Conservation (phyloP, 1,140 invertebrate species). For the Scaptodrosophila lebanonensis region DNA sequence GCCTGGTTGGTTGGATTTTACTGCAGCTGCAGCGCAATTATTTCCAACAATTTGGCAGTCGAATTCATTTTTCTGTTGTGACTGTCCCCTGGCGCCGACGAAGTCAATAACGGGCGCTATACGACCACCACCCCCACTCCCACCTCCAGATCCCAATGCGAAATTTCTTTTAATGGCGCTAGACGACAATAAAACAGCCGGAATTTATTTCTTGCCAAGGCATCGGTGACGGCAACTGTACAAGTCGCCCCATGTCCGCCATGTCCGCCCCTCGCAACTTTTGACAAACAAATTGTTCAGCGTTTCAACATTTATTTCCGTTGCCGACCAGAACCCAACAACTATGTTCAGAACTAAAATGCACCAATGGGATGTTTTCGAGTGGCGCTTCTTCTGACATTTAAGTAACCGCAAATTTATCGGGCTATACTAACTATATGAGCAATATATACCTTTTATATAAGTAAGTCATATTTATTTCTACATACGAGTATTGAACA, state of each 20-base stretch:
- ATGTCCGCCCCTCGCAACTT: too few species aligned
- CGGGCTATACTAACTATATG: too few species aligned
- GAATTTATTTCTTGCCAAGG: conserved; percentile 51
- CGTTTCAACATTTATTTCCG: conserved; percentile 55
- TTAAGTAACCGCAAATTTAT: too few species aligned
- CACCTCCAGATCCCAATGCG: conserved; percentile 2
- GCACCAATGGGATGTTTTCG: too few species aligned
- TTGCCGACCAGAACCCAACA: conserved; percentile 33
- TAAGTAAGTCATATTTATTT: too few species aligned
- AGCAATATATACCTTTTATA: too few species aligned
- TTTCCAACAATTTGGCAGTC: conserved; percentile 52
- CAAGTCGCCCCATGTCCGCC: too few species aligned
- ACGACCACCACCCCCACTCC: neutral
- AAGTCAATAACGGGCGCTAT: conserved; percentile 40
- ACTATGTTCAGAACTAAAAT: too few species aligned
- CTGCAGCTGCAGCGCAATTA: conserved; percentile 64
- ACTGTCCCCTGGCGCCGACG: conserved; percentile 47
- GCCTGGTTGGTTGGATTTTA: neutral
- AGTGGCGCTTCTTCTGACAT: too few species aligned
- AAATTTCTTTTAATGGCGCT: conserved; percentile 51
- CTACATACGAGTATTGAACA: too few species aligned
- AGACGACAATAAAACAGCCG: conserved; percentile 65
- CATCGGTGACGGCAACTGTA: too few species aligned
- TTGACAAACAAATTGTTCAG: conserved; percentile 40
- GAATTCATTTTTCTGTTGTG: conserved; percentile 21